Conservation (phyloP, 2,888 invertebrate genomes). For the Cheilosia impressa region DNA sequence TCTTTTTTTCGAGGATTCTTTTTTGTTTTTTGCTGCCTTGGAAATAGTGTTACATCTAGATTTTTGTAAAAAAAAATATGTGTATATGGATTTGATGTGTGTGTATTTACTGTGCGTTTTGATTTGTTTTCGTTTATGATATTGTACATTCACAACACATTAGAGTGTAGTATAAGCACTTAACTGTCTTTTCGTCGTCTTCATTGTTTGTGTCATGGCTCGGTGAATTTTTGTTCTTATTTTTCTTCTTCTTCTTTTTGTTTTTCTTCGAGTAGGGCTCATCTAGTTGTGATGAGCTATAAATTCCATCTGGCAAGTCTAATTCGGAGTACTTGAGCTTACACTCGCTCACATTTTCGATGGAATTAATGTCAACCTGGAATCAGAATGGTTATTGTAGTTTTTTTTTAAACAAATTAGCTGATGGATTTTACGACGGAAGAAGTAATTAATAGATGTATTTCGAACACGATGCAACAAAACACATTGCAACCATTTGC, state of each 20-base stretch:
- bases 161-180: conserved; percentile 82
- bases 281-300: conserved; percentile 56
- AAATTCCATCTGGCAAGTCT: conserved; percentile 75
- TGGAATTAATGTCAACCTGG: conserved; percentile 82
- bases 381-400: not conserved
- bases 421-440: not conserved
- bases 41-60: conserved; percentile 49
- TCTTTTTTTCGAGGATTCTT: conserved; percentile 37
- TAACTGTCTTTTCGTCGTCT: conserved; percentile 81
- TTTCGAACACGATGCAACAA: too few species aligned
- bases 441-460: too few species aligned
- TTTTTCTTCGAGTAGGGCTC: conserved; percentile 78
- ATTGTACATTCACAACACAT: conserved; percentile 84
- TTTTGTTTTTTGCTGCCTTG: conserved; percentile 57
- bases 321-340: conserved; percentile 64
- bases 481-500: too few species aligned
- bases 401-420: not conserved
- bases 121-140: conserved; percentile 77
- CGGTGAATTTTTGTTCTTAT: conserved; percentile 69
- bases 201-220: conserved; percentile 67
- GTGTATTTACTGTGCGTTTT: conserved; percentile 33
- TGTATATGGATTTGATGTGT: conserved; percentile 4
- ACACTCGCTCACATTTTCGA: conserved; percentile 80
- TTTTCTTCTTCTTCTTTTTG: conserved; percentile 80
- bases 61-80: conserved; percentile 63